Base-by-base conservation (phyloP, 1,140 invertebrate species). In the Panagrolaimus sp. region DNA sequence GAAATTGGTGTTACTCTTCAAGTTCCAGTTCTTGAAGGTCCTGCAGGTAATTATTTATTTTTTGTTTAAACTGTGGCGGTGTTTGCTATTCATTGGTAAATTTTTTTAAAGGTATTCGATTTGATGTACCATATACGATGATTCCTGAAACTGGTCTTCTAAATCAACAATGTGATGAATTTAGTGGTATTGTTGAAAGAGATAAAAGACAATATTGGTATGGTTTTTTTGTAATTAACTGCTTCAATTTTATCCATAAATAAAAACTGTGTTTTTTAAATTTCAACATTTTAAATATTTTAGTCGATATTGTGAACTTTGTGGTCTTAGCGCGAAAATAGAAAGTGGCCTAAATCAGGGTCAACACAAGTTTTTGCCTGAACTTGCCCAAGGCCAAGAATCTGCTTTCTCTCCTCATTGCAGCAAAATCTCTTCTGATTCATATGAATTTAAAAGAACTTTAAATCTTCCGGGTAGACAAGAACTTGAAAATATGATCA, bases 61-160 rank as follows among this genome's bases (percentile, higher is more conserved):
- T 58, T 70, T 7, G 32, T 64, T 64, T 71, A 48, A 10, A 21
- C 55, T 70, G n/a, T 65, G 71, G 24, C 1, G 14, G 52, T 71
- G 14, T 66, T 70, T 14, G 76, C 48, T 21, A 24, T 15, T 46
- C 9, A 9, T 10, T 46, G 17, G 7, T n/a, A 21, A 2, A 21
- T 65, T 70, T 15, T 71, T 28, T 58, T 24, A 43, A 45, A 78
- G 78, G 79, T n/a, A 80, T 82, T 65, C 77, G 81, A 9, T 82
- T 82, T 62, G 80, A 82, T 71, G 68, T 82, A 17, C 80, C 80
- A 3, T 82, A 82, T 67, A 82, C 80, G 55, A 82, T 82, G 76
- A 70, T 82, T 32, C 80, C 80, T 24, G 80, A 82, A 66, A 83
- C 81, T 2, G 79, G 79, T 12, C 71, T 82, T 15, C 48, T 82